Base-by-base conservation (phyloP, 2,888 invertebrate species). In the Tanaodytes sp. region DNA sequence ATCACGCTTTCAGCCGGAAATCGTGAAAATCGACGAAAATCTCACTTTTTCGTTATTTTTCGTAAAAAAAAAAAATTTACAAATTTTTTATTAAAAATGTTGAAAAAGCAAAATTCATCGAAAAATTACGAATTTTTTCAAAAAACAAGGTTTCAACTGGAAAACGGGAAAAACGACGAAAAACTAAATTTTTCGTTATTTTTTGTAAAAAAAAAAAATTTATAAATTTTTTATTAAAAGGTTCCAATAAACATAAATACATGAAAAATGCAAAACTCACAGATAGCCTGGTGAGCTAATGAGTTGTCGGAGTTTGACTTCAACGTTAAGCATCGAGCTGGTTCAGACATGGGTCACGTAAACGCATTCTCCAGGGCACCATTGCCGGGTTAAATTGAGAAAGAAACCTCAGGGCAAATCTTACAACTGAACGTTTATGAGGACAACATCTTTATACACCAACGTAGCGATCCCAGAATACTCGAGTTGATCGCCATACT, bases 331-430 rank as follows among this genome's bases (percentile, higher is more conserved):
- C 71, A 73, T 39, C 37, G 55, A 12, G 14, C 19, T 5, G 65
- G 61, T 9, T 55, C 51, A 6, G 11, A 18, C n/a, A 75, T 76
- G 77, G 30, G 45, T 6, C 76, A 76, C 49, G 73, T 72, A 0
- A 74, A 77, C 45, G 74, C 74, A 2, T 45, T 75, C 15, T 74
- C 72, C 19, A 43, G 76, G 39, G 67, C 71, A 15, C 74, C 76
- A 0, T 46, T 65, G n/a, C n/a, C 3, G 12, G 12, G 9, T 12
- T n/a, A 33, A 11, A 37, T 3, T 40, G 14, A 40, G 8, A 8
- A 3, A 11, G 19, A 20, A 12, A 43, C 12, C 2, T 5, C 19
- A 6, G 23, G 12, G 6, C 4, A 8, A 2, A n/a, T 12, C 15
- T n/a, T 6, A 18, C n/a, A 9, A 23, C 5, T 45, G 1, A 15